Conservation (phyloP, 2,797 vertebrate genomes). For the Bovichtus diacanthus region DNA sequence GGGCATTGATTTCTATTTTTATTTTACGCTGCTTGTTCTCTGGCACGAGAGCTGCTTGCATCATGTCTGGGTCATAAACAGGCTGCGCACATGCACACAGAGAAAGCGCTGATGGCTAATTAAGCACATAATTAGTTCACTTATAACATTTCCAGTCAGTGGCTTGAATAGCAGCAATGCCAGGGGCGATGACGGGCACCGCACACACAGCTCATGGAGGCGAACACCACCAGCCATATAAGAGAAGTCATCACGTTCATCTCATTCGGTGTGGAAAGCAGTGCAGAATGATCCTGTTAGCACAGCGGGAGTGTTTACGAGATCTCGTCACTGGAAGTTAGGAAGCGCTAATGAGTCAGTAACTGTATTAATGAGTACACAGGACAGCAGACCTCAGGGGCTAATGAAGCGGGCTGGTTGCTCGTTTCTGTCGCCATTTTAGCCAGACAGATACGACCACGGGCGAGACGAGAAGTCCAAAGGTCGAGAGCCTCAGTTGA, state of each 20-base stretch:
- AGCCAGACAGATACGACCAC: slow-evolving; percentile 17
- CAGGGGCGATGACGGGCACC: slow-evolving; percentile 31
- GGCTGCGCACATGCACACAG: slow-evolving; percentile 27
- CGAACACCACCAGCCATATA: background rate
- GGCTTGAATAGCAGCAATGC: slow-evolving; percentile 38
- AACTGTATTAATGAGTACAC: slow-evolving; percentile 14
- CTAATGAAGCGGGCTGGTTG: slow-evolving; percentile 16
- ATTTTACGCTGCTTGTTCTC: slow-evolving; percentile 13
- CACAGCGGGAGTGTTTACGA: slow-evolving; percentile 18
- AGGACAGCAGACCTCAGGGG: slow-evolving; percentile 12
- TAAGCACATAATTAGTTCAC: slow-evolving; percentile 63
- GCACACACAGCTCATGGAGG: background rate
- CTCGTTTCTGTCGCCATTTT: slow-evolving; percentile 17
- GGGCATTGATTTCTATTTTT: slow-evolving; percentile 34
- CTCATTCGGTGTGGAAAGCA: slow-evolving; percentile 18
- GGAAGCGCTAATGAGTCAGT: slow-evolving; percentile 17
- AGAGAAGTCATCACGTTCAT: slow-evolving; percentile 28
- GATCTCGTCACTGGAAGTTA: slow-evolving; percentile 10
- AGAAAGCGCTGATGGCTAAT: slow-evolving; percentile 52
- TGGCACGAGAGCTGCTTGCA: slow-evolving; percentile 24
- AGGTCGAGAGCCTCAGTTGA: slow-evolving; percentile 52
- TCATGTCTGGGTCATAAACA: slow-evolving; percentile 50
- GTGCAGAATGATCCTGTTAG: slow-evolving; percentile 30
- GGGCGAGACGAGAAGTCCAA: slow-evolving; percentile 39
- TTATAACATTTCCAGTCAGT: slow-evolving; percentile 57